Evolutionary conservation across 2,888 invertebrate genomes (phyloP).

Genomic region (Tipula helvola): DNA sequence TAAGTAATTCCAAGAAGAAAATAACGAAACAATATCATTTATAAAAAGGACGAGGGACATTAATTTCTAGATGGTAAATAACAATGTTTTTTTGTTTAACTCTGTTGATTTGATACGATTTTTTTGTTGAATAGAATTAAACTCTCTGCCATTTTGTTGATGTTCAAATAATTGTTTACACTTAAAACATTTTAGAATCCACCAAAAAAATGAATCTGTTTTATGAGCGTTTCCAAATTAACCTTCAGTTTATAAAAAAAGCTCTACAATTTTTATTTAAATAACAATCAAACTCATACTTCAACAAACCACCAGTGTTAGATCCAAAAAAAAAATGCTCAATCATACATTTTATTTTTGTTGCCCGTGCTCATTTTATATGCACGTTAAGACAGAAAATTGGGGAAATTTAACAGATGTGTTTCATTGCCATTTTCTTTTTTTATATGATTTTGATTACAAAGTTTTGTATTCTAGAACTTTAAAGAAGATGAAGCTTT

Average conservation of each 20-base stretch:
- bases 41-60: not conserved
- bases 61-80: not conserved
- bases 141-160: not conserved
- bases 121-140: not conserved
- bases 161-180: not conserved
- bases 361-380: not conserved
- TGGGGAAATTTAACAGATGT: not conserved
- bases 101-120: not conserved
- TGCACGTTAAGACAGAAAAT: not conserved
- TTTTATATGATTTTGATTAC: not conserved
- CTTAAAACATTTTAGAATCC: not conserved
- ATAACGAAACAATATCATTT: not conserved
- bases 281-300: not conserved
- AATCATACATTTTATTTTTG: not conserved
- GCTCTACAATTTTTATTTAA: not conserved
- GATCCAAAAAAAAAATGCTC: not conserved
- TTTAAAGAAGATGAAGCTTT: not conserved
- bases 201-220: not conserved
- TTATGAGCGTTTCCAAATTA: not conserved
- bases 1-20: not conserved
- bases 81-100: not conserved
- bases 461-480: not conserved
- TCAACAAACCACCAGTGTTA: not conserved
- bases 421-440: not conserved
- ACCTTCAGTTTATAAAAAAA: not conserved